Evolutionary conservation across 2,888 invertebrate genomes (phyloP).

Genomic region (Mesorhabditis spiculigera): DNA sequence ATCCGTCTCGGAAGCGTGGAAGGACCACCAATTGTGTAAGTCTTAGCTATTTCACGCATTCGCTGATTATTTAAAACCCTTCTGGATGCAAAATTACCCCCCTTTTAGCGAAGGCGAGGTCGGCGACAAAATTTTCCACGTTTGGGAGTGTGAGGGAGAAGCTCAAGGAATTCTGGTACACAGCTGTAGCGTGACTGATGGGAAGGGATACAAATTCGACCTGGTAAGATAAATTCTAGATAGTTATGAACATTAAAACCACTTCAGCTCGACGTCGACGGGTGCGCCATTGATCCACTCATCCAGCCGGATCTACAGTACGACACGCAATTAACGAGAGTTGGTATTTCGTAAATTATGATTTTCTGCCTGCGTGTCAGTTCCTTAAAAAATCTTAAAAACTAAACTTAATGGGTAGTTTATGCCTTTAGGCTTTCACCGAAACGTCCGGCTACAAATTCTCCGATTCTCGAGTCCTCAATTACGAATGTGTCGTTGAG

Average conservation of each 20-base stretch:
- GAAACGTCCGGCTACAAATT: constrained; percentile 57
- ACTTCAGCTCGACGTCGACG: constrained; percentile 47
- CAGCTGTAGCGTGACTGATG: constrained; percentile 54
- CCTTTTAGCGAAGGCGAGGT: constrained; percentile 39
- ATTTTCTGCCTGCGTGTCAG: not conserved
- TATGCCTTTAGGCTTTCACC: constrained; percentile 31
- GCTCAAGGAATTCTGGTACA: constrained; percentile 49
- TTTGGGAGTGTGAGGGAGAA: constrained; percentile 52
- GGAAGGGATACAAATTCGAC: constrained; percentile 47
- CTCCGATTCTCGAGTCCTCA: constrained; percentile 49
- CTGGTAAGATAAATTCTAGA: constrained; percentile 20
- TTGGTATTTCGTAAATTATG: not conserved
- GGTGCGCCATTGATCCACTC: constrained; percentile 53
- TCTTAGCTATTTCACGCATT: not conserved
- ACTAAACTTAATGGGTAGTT: not conserved
- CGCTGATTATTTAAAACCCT: too few relatives aligned
- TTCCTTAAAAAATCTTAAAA: constrained; percentile 7
- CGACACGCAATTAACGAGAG: constrained; percentile 29
- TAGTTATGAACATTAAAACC: not conserved
- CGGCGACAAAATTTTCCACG: constrained; percentile 53
- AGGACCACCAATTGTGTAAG: constrained; percentile 40
- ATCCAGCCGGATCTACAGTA: constrained; percentile 53
- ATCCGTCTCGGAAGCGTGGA: constrained; percentile 40
- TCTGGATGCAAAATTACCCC: not conserved
- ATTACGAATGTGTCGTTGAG: constrained; percentile 54